phyloP scores from a whole-genome alignment of 2,888 invertebrate genomes.

The Napeogenes sylphis region DNA sequence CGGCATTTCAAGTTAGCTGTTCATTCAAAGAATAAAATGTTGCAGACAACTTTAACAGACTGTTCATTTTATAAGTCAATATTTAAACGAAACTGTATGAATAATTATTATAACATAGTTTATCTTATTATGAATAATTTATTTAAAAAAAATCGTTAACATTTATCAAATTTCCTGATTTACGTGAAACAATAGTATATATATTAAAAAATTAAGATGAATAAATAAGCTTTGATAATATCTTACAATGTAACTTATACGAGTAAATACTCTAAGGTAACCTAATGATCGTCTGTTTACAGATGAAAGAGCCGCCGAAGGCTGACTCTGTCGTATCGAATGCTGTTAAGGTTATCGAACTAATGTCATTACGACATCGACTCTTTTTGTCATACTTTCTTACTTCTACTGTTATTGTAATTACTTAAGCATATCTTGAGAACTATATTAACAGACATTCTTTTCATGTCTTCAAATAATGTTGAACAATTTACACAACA shows the following conservation, averaged over 20 bases:
- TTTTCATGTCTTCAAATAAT: no score
- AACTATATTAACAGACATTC: not conserved
- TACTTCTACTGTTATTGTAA: not conserved
- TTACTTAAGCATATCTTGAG: not conserved
- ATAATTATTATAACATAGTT: no score
- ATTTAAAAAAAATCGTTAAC: no score
- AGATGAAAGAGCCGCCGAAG: conserved; percentile 61
- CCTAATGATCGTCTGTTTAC: conserved; percentile 44
- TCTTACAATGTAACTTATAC: conserved; percentile 3
- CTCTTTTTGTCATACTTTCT: conserved; percentile 3
- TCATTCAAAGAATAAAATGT: conserved; percentile 19
- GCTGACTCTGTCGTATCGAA: conserved; percentile 40
- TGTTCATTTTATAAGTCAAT: not conserved
- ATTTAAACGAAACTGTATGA: no score
- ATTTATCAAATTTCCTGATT: no score
- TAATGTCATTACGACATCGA: conserved; percentile 38
- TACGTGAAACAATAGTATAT: no score
- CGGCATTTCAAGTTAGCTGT: conserved; percentile 44
- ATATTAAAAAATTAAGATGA: no score
- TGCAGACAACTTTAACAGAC: not conserved
- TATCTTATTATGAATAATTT: no score
- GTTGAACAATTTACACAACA: no score
- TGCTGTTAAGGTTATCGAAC: conserved; percentile 52
- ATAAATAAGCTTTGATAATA: not conserved
- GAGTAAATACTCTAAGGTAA: conserved; percentile 33